Evolutionary conservation across 92 coral and sea anemone species (phyloP), one percentile per base, ranked within the genome.

Genomic region (Scolanthus callimorphus): DNA sequence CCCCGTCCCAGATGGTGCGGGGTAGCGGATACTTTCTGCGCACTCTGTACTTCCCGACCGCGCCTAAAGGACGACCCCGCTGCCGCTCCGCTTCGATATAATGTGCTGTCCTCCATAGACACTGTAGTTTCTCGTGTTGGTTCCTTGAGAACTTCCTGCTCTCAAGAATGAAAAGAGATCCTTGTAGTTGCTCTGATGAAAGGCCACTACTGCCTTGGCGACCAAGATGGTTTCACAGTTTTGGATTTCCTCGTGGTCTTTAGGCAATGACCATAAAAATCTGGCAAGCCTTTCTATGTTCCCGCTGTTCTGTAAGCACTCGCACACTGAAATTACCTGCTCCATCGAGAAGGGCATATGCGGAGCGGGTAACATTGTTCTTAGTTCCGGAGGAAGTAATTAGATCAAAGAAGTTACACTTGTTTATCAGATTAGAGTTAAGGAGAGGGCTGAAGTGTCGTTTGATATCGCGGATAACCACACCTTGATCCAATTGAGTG

Each of bases 231-330:
- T 70, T 80, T 92, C 98, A 28, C 89, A 68, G 30, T 59, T 73
- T 50, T 77, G 77, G 21, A 81, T 78, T 26, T 87, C 95, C 63
- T 67, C 87, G 51, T 82, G 70, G 21, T 72, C 83, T 64, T 60
- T 70, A 26, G 98, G 98, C 47, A 92, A 60, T 1, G 98, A 92
- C 98, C 98, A 92, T 15, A 92, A 86, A 77, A 92, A 92, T 49
- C 98, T 69, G 17, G 85, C 78, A 26, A 92, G 55, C 31, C 98
- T 79, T 21, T 92, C 96, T 24, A 84, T 80, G 43, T 92, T 79
- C n/a, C 96, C 96, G 65, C 69, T 84, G 57, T 73, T 81, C 66
- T 88, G 92, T 13, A 92, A 88, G 60, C 76, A 88, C 38, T 92
- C 88, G 47, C 98, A 92, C 27, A 88, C 88, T 27, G 85, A 79